Evolutionary conservation across 2,113 vertebrate species (phyloP).

Genomic region (Tragelaphus strepsiceros): DNA sequence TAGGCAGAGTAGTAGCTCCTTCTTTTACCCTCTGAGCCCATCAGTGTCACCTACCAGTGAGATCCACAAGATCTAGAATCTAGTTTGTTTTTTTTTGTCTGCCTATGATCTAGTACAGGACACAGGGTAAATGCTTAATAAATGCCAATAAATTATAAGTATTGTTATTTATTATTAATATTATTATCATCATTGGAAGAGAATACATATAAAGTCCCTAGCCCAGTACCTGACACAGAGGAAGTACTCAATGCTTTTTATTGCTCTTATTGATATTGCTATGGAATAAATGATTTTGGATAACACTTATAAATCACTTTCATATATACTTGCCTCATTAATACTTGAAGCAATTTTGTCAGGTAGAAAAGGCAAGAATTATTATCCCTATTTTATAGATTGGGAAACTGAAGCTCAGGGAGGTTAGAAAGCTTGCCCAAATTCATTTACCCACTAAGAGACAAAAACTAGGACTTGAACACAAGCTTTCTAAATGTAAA

Average conservation of each 20-base stretch:
- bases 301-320: neutral
- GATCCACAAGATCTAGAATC: neutral
- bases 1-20: neutral
- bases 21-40: neutral
- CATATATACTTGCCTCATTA: neutral
- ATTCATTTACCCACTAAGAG: neutral
- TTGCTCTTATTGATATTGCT: neutral
- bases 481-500: neutral
- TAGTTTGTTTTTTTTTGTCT: neutral
- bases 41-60: neutral
- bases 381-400: neutral
- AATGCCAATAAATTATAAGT: neutral
- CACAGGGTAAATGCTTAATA: neutral
- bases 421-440: neutral
- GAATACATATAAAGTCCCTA: neutral
- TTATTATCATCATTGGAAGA: slow-evolving; percentile 2
- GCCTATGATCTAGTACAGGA: neutral
- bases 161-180: neutral
- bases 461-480: neutral
- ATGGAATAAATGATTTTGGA: neutral
- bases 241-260: neutral
- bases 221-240: neutral
- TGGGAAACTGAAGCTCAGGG: neutral
- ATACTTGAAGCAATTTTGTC: slow-evolving; percentile 15
- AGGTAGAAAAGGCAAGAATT: neutral